A percentile compares a stretch with the other conserved stretches of the same genome.
Conservation (phyloP, 2,113 vertebrate genomes). For the Potamarius usumacintae region DNA sequence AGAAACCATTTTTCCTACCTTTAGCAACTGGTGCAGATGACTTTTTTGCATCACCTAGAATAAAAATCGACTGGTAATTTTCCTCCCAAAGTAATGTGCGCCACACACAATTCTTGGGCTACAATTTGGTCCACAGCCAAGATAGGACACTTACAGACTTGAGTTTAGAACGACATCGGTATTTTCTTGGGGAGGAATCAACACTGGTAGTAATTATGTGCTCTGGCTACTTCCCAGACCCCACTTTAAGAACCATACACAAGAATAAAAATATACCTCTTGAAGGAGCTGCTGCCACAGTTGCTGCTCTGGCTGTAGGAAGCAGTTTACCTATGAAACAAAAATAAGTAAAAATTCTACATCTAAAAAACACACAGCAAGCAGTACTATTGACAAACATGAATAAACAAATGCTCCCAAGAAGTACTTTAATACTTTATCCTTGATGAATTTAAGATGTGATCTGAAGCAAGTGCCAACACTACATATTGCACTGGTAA, state of each 20-base stretch:
- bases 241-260: neutral
- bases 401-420: neutral
- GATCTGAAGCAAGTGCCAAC: neutral
- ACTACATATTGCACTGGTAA: neutral
- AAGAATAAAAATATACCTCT: slow-evolving; percentile 60
- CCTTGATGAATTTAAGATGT: neutral
- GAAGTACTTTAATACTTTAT: neutral
- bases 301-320: slow-evolving; percentile 62
- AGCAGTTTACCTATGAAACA: slow-evolving; percentile 52
- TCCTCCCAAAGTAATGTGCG: neutral
- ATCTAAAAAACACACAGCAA: neutral
- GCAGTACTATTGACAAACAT: neutral
- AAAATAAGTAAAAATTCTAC: neutral
- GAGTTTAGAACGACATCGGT: neutral
- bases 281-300: slow-evolving; percentile 69
- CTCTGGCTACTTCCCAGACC: neutral
- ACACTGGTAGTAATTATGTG: neutral
- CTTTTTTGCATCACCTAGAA: slow-evolving; percentile 40
- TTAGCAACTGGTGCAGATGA: slow-evolving; percentile 27
- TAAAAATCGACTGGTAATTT: neutral
- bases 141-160: neutral
- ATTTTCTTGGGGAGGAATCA: neutral
- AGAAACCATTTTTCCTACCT: slow-evolving; percentile 9
- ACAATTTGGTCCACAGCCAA: neutral
- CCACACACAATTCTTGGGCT: neutral